Evolutionary conservation across 2,797 vertebrate genomes (phyloP).

Genomic region (Tangara arthus): DNA sequence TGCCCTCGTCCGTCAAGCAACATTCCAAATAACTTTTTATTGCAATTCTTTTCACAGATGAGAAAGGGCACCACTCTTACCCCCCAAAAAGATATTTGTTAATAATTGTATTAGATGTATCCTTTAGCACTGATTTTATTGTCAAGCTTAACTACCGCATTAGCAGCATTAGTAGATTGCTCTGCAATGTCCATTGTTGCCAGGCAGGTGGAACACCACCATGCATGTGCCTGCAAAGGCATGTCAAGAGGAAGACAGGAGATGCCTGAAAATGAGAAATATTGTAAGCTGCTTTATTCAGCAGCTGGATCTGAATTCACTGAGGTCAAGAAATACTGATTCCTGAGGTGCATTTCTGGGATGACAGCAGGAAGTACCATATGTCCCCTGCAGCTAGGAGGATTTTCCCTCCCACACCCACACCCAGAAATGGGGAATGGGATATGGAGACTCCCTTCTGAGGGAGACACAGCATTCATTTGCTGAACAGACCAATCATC

Average conservation of each 20-base stretch:
- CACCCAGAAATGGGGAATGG: neutral
- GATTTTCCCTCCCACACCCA: neutral
- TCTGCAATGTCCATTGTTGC: neutral
- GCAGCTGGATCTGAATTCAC: neutral
- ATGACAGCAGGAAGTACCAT: neutral
- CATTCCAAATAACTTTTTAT: neutral
- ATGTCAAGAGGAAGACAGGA: neutral
- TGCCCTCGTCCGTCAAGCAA: neutral
- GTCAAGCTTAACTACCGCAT: neutral
- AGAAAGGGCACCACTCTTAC: neutral
- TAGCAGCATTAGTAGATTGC: neutral
- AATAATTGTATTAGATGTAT: neutral
- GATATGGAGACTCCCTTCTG: neutral
- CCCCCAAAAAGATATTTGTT: neutral
- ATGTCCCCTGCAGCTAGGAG: fast-evolving
- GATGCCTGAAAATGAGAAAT: neutral
- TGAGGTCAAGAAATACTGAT: neutral
- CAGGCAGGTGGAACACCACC: neutral
- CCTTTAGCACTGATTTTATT: neutral
- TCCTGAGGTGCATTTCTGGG: neutral
- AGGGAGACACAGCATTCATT: neutral
- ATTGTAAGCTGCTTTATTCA: neutral
- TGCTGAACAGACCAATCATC: neutral
- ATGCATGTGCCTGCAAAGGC: neutral
- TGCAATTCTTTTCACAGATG: neutral